A percentile compares a stretch with the other conserved stretches of the same genome.
Evolutionary conservation across 2,797 vertebrate genomes (phyloP).

Genomic region (Gymnocypris eckloni): DNA sequence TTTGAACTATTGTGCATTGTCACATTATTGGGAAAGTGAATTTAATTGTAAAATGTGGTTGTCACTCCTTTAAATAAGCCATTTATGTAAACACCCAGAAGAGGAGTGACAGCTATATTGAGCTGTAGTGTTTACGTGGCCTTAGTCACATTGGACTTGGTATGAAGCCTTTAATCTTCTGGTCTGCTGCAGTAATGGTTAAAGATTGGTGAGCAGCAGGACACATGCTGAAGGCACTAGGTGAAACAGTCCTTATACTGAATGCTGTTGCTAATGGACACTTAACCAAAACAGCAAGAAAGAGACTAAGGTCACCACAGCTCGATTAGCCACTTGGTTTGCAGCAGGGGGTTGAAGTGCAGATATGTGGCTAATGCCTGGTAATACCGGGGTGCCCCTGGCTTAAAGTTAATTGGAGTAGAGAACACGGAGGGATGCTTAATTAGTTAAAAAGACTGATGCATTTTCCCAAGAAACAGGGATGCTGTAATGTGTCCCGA

Average conservation of each 20-base stretch:
- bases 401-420: constrained; percentile 7
- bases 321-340: constrained; percentile 67
- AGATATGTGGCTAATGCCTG: constrained; percentile 45
- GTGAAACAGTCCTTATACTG: neutral
- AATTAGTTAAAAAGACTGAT: constrained; percentile 16
- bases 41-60: neutral
- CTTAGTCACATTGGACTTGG: neutral
- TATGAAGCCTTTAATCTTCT: neutral
- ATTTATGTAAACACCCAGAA: neutral
- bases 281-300: constrained; percentile 65
- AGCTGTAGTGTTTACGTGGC: neutral
- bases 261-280: constrained; percentile 52
- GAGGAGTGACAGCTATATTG: neutral
- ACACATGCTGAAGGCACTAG: constrained; percentile 30
- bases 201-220: neutral
- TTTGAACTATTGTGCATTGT: neutral
- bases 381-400: neutral
- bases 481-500: neutral
- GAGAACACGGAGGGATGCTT: neutral
- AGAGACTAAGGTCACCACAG: constrained; percentile 60
- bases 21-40: neutral
- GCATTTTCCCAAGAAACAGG: constrained; percentile 1
- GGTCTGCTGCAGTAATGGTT: neutral
- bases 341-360: constrained; percentile 48
- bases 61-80: neutral